phyloP scores from a whole-genome alignment of 2,888 invertebrate genomes.

The Mythimna albipuncta region DNA sequence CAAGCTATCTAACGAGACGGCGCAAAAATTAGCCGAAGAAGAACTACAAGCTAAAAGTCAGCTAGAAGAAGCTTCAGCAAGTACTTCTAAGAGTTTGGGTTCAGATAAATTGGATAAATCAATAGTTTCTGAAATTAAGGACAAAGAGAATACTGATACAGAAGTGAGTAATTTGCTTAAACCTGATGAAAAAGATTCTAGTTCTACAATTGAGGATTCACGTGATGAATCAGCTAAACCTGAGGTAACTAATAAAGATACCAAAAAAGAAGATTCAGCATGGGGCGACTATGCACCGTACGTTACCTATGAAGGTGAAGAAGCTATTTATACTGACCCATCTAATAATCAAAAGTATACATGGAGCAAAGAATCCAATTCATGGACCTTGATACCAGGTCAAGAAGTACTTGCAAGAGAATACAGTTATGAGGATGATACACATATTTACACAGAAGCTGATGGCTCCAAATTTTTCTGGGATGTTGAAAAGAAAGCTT shows the following conservation, averaged over 20 bases:
- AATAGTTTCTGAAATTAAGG: conserved; percentile 15
- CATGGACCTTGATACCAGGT: conserved; percentile 86
- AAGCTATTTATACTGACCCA: conserved; percentile 94
- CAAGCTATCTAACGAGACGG: conserved; percentile 86
- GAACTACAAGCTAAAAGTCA: conserved; percentile 71
- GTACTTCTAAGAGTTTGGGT: conserved; percentile 25
- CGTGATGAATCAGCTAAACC: conserved; percentile 8
- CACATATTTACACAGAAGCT: conserved; percentile 94
- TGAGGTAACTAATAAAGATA: conserved; percentile 17
- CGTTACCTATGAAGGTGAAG: conserved; percentile 93
- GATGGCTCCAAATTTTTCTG: conserved; percentile 98
- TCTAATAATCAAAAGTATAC: conserved; percentile 92
- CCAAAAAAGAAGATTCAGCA: conserved; percentile 46
- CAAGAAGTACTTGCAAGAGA: conserved; percentile 78
- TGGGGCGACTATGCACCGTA: conserved; percentile 90
- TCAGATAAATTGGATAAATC: conserved; percentile 23
- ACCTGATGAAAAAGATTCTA: conserved; percentile 19
- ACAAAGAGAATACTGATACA: conserved; percentile 12
- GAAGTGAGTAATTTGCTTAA: conserved; percentile 26
- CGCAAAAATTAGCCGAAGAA: conserved; percentile 84
- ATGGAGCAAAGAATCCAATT: conserved; percentile 90
- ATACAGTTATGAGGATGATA: conserved; percentile 94
- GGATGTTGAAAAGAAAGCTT: conserved; percentile 97
- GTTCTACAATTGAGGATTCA: conserved; percentile 10
- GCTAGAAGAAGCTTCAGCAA: conserved; percentile 35